Evolutionary conservation across 1,140 invertebrate genomes (phyloP), one percentile per base, ranked within the genome.

Genomic region (Pseudomyrmex dendroicus): DNA sequence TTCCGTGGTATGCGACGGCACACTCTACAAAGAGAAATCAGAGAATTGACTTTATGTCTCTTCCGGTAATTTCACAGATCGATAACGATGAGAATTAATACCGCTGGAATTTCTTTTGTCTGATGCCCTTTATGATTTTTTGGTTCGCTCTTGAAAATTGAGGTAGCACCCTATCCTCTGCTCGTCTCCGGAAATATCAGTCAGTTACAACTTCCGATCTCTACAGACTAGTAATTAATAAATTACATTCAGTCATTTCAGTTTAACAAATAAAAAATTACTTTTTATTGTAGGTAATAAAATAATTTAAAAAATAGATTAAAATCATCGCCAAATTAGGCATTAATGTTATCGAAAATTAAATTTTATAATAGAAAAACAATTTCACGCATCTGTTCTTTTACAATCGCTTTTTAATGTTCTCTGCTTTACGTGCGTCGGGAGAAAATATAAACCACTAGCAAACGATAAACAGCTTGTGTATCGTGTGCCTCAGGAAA

Each of bases 1-100:
- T 48, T 57, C 25, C 13, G 22, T 12, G 8, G 10, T 2, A 9
- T 48, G 15, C 76, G 20, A 46, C 12, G 15, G 13, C n/a, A 20
- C 52, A 15, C 12, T 62, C 1, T 7, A 50, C 25, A 5, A 77
- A 74, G n/a, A n/a, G n/a, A n/a, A 22, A 74, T 67, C 12, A 57
- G 5, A 22, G 50, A 57, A 52, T 83, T 78, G 48, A 78, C 76
- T 87, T 80, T 57, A 62, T 20, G 59, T 73, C 20, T 64, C 84
- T 86, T 89, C 87, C 87, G 87, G 86, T 83, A 88, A 89, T 89
- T 89, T 89, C 80, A 88, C 61, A 84, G 73, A 25, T 87, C 86
- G 87, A 88, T 88, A 82, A 52, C 86, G 74, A 25, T 20, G 59
- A 35, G 35, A 62, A 76, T 76, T 85, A 82, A 88, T 88, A 88